Conservation (phyloP, 2,797 vertebrate species). For the Sebastes glaucus region DNA sequence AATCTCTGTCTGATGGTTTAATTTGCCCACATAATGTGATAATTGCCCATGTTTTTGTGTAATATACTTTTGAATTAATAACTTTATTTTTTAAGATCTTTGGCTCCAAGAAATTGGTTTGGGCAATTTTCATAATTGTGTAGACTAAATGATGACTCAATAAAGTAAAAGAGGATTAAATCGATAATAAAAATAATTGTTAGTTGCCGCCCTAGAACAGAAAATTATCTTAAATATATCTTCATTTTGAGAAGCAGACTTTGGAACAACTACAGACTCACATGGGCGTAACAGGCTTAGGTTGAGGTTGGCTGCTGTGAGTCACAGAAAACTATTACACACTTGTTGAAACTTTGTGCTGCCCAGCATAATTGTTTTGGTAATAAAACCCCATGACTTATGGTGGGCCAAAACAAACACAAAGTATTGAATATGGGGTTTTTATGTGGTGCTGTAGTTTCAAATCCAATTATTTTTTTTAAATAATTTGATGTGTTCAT, state of each 20-base stretch:
- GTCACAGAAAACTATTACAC: slow-evolving; percentile 48
- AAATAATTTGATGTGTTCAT: not conserved
- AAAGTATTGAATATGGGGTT: not conserved
- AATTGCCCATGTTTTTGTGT: not conserved
- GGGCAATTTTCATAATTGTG: not conserved
- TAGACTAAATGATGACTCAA: not conserved
- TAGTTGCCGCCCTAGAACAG: not conserved
- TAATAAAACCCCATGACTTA: slow-evolving; percentile 25
- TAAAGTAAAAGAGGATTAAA: not conserved
- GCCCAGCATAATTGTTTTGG: slow-evolving; percentile 15
- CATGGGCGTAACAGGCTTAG: slow-evolving; percentile 34
- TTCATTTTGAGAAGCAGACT: slow-evolving; percentile 5
- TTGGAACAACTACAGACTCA: slow-evolving; percentile 3
- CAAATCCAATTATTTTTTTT: slow-evolving; percentile 2
- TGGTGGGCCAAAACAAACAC: slow-evolving; percentile 20
- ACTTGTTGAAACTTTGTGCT: slow-evolving; percentile 30
- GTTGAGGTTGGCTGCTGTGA: slow-evolving; percentile 38
- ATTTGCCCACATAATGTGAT: not conserved
- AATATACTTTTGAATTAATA: not conserved
- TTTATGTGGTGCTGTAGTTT: not conserved
- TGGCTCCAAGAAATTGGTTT: not conserved
- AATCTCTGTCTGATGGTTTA: not conserved
- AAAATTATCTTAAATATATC: not conserved
- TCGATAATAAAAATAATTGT: not conserved
- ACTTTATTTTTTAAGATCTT: not conserved